Evolutionary conservation across 1,140 invertebrate genomes (phyloP).

Genomic region (Vanessa tameamea): DNA sequence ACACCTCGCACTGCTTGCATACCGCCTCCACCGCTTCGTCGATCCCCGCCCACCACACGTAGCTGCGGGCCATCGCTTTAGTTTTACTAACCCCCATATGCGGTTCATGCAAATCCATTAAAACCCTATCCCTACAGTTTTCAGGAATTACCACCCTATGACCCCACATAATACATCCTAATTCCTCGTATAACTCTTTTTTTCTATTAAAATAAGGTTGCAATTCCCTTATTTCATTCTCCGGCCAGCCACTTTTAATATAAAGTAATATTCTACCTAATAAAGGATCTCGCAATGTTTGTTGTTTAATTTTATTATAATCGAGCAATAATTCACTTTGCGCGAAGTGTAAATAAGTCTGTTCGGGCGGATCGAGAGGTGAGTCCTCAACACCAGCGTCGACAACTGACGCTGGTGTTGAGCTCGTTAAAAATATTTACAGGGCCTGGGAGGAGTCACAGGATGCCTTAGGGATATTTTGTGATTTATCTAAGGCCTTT

Average conservation of each 20-base stretch:
- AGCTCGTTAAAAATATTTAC: too few species aligned
- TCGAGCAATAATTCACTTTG: constrained; percentile 26
- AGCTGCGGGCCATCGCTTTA: constrained; percentile 48
- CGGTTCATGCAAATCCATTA: constrained; percentile 30
- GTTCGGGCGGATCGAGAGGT: constrained; percentile 24
- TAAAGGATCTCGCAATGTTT: constrained; percentile 21
- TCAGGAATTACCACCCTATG: constrained; percentile 28
- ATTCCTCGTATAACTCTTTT: constrained; percentile 35
- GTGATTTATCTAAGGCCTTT: too few species aligned
- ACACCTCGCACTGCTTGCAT: constrained; percentile 10
- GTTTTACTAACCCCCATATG: constrained; percentile 66
- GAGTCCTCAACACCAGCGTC: too few species aligned
- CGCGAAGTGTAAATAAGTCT: constrained; percentile 39
- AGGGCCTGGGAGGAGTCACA: too few species aligned
- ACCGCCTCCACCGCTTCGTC: constrained; percentile 39
- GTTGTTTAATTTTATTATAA: constrained; percentile 41
- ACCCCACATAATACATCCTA: constrained; percentile 38
- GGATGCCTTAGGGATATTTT: too few species aligned
- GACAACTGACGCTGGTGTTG: too few species aligned
- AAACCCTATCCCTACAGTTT: constrained; percentile 26
- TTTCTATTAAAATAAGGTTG: constrained; percentile 12
- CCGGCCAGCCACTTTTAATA: constrained; percentile 33
- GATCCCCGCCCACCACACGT: constrained; percentile 75
- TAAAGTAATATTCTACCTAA: background rate
- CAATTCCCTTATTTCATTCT: background rate